A percentile compares a stretch with the other conserved stretches of the same genome.
Evolutionary conservation across 2,113 vertebrate genomes (phyloP).

Genomic region (Gallinago undulata): DNA sequence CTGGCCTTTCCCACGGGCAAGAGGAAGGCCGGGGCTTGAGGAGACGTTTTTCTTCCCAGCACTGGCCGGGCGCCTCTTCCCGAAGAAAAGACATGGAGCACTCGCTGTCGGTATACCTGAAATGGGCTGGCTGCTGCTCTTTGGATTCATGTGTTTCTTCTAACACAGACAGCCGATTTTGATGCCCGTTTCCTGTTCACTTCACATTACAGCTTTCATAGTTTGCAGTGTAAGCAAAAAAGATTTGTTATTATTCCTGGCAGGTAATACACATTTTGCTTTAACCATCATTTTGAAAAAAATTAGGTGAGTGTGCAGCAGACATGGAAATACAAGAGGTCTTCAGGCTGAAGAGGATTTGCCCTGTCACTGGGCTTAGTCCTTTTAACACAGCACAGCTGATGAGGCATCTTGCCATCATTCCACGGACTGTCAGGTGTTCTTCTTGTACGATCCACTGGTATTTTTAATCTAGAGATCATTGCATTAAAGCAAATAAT

Average conservation of each 20-base stretch:
- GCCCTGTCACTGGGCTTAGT: too few relatives aligned
- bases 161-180: not conserved
- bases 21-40: not conserved
- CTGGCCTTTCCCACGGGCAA: not conserved
- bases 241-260: accelerated
- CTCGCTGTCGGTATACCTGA: not conserved
- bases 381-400: not conserved
- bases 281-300: not conserved
- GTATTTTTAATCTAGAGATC: not conserved
- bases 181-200: not conserved
- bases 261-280: not conserved
- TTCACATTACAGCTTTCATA: not conserved
- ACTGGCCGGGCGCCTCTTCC: not conserved
- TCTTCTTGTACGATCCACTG: not conserved
- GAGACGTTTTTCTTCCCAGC: not conserved
- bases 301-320: not conserved
- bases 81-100: accelerated
- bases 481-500: not conserved
- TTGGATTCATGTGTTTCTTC: not conserved
- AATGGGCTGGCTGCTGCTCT: not conserved
- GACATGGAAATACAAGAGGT: not conserved
- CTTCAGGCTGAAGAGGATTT: not conserved
- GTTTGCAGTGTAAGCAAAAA: not conserved
- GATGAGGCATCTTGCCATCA: not conserved
- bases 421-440: not conserved